These are phyloP conservation scores for Cossypha niveicapilla DNA, from an alignment of 2,797 vertebrate genomes.

Conservation along the genomic window DNA sequence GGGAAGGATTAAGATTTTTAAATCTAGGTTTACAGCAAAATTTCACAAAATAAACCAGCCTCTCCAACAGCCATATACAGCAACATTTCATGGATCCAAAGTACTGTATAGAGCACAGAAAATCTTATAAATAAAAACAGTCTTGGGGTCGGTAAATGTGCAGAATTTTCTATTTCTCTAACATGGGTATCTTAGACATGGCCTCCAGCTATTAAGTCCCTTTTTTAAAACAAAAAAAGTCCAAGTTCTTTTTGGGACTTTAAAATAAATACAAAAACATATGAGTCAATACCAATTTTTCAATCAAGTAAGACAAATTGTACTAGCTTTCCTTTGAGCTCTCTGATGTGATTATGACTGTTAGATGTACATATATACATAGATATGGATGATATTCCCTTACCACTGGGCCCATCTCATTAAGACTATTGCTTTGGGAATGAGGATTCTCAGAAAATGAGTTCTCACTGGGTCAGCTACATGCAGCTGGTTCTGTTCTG, in stretches of 20 bases:
- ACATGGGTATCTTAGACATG: fast-evolving
- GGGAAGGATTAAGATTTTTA: background rate
- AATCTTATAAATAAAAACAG: background rate
- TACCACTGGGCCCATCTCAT: background rate
- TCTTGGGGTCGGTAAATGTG: background rate
- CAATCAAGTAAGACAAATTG: background rate
- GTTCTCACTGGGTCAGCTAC: background rate
- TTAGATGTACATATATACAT: background rate
- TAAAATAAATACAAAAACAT: background rate
- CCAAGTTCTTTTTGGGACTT: background rate
- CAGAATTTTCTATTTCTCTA: background rate
- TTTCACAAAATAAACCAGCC: background rate
- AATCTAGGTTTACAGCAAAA: background rate
- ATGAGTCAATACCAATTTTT: background rate
- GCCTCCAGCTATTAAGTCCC: background rate
- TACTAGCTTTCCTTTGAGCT: background rate
- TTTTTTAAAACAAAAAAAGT: background rate
- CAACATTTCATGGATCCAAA: background rate
- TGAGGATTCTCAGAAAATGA: background rate
- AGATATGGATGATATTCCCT: background rate
- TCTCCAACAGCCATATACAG: background rate
- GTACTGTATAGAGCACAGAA: background rate
- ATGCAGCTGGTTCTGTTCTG: background rate
- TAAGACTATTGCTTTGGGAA: background rate
- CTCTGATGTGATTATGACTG: background rate